These are phyloP conservation scores for Jacana jacana DNA, from an alignment of 2,113 vertebrate genomes.

Conservation along the genomic window DNA sequence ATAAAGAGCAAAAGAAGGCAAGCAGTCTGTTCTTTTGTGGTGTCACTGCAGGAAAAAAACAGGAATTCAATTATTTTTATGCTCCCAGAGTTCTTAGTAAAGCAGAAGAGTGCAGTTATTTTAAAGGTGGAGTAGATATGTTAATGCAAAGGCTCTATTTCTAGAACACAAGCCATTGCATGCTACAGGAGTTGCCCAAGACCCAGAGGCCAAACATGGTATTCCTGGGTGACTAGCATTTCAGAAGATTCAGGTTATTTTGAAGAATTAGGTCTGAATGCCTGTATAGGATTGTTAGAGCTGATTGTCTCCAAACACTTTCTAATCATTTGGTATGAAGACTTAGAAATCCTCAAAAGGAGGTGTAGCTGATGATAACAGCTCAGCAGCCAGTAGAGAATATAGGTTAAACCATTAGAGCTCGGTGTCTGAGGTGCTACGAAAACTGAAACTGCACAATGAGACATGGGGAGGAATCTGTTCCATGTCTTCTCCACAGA, in stretches of 20 bases:
- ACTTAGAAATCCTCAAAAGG: not conserved
- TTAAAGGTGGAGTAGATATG: not conserved
- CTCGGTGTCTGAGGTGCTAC: not conserved
- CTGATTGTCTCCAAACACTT: not conserved
- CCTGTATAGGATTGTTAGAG: not conserved
- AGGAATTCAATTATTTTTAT: not conserved
- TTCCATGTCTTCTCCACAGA: too few relatives aligned
- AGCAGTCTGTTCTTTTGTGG: not conserved
- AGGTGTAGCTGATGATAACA: not conserved
- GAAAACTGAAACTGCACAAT: not conserved
- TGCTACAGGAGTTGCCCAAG: accelerated
- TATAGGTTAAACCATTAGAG: not conserved
- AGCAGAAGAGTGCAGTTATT: not conserved
- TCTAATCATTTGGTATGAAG: not conserved
- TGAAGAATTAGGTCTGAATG: not conserved
- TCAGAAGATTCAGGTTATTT: not conserved
- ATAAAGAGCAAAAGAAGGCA: not conserved
- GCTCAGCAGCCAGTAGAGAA: not conserved
- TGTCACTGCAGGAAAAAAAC: not conserved
- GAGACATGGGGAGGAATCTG: not conserved
- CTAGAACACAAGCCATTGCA: not conserved
- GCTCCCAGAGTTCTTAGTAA: not conserved
- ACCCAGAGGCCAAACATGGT: not conserved
- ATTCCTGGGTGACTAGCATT: not conserved
- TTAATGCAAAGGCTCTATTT: not conserved